Conservation (phyloP, 2,888 invertebrate species). For the Drosophila cognata region DNA sequence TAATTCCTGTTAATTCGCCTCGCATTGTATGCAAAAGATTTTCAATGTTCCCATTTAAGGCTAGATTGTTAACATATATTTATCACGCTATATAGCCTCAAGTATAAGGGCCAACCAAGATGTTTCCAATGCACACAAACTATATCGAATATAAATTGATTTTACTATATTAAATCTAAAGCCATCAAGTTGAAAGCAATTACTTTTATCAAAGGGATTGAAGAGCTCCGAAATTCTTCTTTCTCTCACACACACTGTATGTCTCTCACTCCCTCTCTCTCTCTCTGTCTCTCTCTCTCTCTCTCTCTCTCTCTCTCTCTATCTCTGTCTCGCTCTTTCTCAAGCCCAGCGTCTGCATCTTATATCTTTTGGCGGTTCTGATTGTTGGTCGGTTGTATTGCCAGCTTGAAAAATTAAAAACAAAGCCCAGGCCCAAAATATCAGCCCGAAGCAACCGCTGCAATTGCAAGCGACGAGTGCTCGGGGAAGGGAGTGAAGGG, state of each 20-base stretch:
- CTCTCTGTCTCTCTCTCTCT: no score
- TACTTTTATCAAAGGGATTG: slow-evolving; percentile 24
- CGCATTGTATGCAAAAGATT: background rate
- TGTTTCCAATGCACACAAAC: background rate
- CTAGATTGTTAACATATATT: background rate
- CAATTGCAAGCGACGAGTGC: slow-evolving; percentile 12
- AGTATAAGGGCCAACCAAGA: background rate
- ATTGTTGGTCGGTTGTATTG: slow-evolving; percentile 42
- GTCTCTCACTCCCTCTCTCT: background rate
- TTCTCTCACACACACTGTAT: background rate
- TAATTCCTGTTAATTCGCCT: background rate
- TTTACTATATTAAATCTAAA: background rate
- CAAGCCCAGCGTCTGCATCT: background rate
- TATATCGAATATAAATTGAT: background rate
- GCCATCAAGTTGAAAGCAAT: slow-evolving; percentile 23
- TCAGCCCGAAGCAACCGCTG: slow-evolving; percentile 41
- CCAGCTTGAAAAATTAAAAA: slow-evolving; percentile 58
- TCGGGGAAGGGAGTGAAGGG: background rate
- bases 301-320: background rate
- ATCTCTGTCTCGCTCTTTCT: background rate
- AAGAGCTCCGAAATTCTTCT: background rate
- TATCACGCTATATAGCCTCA: background rate
- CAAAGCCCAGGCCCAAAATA: slow-evolving; percentile 55
- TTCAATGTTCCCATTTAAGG: background rate
- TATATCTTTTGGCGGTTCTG: background rate